Evolutionary conservation across 2,888 invertebrate species (phyloP).

Genomic region (Acanthosoma haemorrhoidale): DNA sequence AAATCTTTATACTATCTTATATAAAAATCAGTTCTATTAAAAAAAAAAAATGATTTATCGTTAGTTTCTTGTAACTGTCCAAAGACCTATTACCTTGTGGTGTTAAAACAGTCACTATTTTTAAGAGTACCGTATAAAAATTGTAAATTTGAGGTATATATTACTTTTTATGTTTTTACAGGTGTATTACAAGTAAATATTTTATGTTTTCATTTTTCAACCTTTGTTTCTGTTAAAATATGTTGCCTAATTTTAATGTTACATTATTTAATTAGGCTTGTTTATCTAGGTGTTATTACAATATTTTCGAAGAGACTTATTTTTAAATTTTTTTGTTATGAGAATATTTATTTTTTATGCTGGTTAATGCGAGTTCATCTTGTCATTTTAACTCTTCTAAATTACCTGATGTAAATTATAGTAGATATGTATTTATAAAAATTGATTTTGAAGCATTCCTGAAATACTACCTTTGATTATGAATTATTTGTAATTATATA

Average conservation of each 20-base stretch:
- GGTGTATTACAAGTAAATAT: conserved; percentile 2
- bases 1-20: neutral
- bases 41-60: neutral
- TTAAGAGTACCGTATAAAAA: neutral
- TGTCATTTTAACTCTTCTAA: neutral
- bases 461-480: neutral
- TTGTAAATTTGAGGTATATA: conserved; percentile 8
- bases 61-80: conserved; percentile 16
- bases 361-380: neutral
- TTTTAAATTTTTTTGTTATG: neutral
- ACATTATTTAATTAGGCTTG: neutral
- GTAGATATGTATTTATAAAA: neutral
- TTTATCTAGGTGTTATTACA: neutral
- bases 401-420: neutral
- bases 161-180: conserved; percentile 24
- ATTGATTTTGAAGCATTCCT: neutral
- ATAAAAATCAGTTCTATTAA: neutral
- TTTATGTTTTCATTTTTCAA: conserved; percentile 1
- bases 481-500: neutral
- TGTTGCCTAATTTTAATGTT: neutral
- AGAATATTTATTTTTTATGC: neutral
- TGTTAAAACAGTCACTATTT: conserved; percentile 2
- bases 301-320: neutral
- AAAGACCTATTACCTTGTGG: conserved; percentile 18
- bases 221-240: neutral